Evolutionary conservation across 2,797 vertebrate genomes (phyloP), one percentile per base, ranked within the genome.

Genomic region (Acrossocheilus wenchowensis): DNA sequence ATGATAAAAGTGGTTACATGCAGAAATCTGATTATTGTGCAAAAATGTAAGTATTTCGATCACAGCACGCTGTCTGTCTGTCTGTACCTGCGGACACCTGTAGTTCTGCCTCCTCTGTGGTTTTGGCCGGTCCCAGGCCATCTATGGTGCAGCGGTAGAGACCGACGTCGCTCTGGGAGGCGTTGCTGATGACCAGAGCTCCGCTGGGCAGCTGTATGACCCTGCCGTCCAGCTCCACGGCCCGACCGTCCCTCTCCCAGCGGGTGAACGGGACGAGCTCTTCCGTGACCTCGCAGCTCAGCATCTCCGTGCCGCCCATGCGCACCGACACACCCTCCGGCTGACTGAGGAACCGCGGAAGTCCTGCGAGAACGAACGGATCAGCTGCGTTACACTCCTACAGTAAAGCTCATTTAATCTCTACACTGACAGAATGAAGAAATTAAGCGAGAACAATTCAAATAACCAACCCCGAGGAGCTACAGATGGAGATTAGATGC

Each of bases 141-240:
- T 98, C 98, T 34, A 99, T 94, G 80, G 96, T 2, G 60, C 98
- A 99, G 89, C 96, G 97, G 78, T 99, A 99, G 2, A 95, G 91
- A 3, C 98, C 98, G 0, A 92, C 93, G 21, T 99, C 98, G 0
- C 34, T 69, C 74, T 97, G 96, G 0, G 97, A 96, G 64, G 94
- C 93, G 0, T 98, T 98, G 92, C 94, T 96, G 93, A 99, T 88
- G n/a, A 97, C 94, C 82, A 99, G 95, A 5, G 96, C 95, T 6
- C 97, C 97, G 0, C 93, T 93, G 9, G 97, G 96, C 71, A 98
- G 93, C 90, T 95, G 96, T 41, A 96, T 66, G 14, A 96, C 14
- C 68, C 95, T 94, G 5, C 85, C 15, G 75, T 94, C 95, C 78
- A 93, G 89, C 82, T 94, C 91, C 89, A 98, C 91, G 0, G 95